Evolutionary conservation across 2,797 vertebrate species (phyloP), one percentile per base, ranked within the genome.

Genomic region (Anomalospiza imberbis): DNA sequence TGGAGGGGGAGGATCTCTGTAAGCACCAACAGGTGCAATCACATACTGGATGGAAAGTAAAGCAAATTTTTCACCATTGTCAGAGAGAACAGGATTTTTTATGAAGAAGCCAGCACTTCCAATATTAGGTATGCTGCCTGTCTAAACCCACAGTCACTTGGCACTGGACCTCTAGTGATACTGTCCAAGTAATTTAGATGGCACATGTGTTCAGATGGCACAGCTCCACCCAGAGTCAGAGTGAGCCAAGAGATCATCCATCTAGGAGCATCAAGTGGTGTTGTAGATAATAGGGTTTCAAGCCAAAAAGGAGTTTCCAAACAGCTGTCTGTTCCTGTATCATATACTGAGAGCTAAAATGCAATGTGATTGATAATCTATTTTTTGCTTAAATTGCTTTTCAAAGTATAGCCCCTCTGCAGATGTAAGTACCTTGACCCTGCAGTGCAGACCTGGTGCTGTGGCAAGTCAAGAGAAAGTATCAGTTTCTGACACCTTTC

Each of bases 171-270:
- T 45, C 32, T 51, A 32, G 50, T 3, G 2, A 57, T 80, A 60
- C 28, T 72, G 91, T 96, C 97, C 95, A 97, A 97, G 93, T 85
- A 95, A 96, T 97, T 97, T 95, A 93, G 91, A 91, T 74, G 88
- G 92, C 96, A 85, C 97, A 97, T 97, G 96, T 97, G 96, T 93
- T 97, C 94, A 94, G 76, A 94, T 97, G 96, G 97, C 96, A 91
- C 55, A 47, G 65, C 70, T 96, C 93, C 95, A 94, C 75, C 73
- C 85, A 66, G 84, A 45, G 66, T 94, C 73, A 63, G 87, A 95
- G 77, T 88, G 88, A 94, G 95, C 95, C 93, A 96, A 93, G 71
- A 94, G 88, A 95, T 95, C 84, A 91, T 95, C 87, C 86, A 91
- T 91, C 88, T 71, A 91, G 60, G 62, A 94, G 65, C 84, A 85